Percentiles rank a stretch among this genome's conserved stretches.
Conservation (phyloP, 2,888 invertebrate species). For the Panorpa germanica region DNA sequence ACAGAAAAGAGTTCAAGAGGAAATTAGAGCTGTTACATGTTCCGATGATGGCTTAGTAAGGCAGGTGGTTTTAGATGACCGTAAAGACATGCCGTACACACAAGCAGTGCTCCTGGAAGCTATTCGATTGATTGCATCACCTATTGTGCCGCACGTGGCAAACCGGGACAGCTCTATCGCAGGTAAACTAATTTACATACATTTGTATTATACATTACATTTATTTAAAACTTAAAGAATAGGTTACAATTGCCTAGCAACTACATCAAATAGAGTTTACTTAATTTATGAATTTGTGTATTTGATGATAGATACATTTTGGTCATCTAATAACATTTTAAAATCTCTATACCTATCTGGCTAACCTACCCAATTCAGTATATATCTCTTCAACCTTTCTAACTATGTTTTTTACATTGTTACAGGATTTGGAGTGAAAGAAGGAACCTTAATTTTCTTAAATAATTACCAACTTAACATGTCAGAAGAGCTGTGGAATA, state of each 20-base stretch:
- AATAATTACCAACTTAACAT: slow-evolving; percentile 48
- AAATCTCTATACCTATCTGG: no score
- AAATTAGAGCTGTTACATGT: slow-evolving; percentile 28
- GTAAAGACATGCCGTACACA: slow-evolving; percentile 33
- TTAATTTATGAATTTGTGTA: no score
- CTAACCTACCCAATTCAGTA: no score
- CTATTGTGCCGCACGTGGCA: slow-evolving; percentile 47
- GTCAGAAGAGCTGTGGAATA: slow-evolving; percentile 37
- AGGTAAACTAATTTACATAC: slow-evolving; percentile 26
- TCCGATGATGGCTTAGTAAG: slow-evolving; percentile 13
- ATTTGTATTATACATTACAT: no score
- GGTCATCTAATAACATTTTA: no score
- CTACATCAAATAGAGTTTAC: no score
- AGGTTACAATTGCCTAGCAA: no score
- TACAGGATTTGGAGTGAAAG: slow-evolving; percentile 36
- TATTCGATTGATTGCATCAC: slow-evolving; percentile 40
- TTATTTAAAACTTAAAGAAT: no score
- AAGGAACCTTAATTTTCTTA: slow-evolving; percentile 41
- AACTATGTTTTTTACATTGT: slow-evolving; percentile 13
- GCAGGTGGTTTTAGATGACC: slow-evolving; percentile 23
- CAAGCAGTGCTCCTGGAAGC: slow-evolving; percentile 40
- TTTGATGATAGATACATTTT: no score
- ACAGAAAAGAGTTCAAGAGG: slow-evolving; percentile 30
- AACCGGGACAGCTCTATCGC: slow-evolving; percentile 37
- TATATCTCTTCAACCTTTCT: slow-evolving; percentile 1